Conservation (phyloP, 2,797 vertebrate species). For the Sciaenops ocellatus region DNA sequence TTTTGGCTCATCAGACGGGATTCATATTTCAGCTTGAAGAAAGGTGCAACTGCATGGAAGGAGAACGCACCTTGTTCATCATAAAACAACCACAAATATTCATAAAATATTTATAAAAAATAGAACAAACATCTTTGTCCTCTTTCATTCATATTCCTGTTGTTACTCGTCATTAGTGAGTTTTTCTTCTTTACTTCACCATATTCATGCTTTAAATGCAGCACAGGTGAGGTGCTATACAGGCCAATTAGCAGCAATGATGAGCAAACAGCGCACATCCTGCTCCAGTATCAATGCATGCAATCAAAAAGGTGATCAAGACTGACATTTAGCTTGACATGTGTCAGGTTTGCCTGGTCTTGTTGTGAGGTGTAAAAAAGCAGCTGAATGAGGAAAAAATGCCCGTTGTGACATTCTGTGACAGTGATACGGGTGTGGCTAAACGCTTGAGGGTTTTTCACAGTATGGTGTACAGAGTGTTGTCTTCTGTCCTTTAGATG, state of each 20-base stretch:
- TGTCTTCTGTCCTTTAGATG: not conserved
- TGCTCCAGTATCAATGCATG: not conserved
- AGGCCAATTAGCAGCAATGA: not conserved
- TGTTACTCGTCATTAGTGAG: not conserved
- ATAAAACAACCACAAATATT: too few relatives aligned
- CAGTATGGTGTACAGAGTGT: not conserved
- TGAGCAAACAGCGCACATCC: not conserved
- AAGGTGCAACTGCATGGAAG: not conserved
- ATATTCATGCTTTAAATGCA: too few relatives aligned
- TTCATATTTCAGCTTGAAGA: not conserved
- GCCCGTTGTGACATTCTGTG: not conserved
- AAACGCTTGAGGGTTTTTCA: too few relatives aligned
- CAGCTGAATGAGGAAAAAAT: too few relatives aligned
- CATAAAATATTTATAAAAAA: too few relatives aligned
- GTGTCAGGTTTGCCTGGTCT: too few relatives aligned
- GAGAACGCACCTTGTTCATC: too few relatives aligned
- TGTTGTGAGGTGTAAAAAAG: too few relatives aligned
- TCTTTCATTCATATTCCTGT: not conserved
- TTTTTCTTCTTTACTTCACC: not conserved
- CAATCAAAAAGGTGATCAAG: not conserved
- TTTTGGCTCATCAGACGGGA: not conserved
- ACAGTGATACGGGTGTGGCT: not conserved
- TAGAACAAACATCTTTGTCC: not conserved
- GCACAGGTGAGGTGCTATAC: too few relatives aligned
- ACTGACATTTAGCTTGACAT: too few relatives aligned